phyloP scores from a whole-genome alignment of 2,888 invertebrate species.

The Cataglyphis cursor region DNA sequence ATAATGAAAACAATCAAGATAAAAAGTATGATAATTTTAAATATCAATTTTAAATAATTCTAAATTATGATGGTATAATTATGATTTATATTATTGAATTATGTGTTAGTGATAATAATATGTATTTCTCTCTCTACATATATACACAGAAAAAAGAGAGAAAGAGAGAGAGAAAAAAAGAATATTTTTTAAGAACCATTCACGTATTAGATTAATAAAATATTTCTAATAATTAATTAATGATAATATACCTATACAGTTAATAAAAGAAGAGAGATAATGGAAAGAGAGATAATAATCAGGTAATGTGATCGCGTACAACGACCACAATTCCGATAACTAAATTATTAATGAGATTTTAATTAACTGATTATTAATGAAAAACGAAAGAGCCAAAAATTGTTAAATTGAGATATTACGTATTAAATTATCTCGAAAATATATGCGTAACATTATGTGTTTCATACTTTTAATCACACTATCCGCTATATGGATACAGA shows the following conservation, averaged over 20 bases:
- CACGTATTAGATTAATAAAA: background rate
- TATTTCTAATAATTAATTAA: constrained; percentile 7
- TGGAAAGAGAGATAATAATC: constrained; percentile 15
- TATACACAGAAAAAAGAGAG: background rate
- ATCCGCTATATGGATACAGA: background rate
- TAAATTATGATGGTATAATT: background rate
- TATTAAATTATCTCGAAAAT: constrained; percentile 9
- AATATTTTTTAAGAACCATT: background rate
- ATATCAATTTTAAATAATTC: background rate
- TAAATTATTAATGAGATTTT: constrained; percentile 24
- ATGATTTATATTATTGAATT: background rate
- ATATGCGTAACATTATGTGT: background rate
- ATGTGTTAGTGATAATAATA: background rate
- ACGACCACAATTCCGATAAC: background rate
- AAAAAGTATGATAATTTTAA: background rate
- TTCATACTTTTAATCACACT: background rate
- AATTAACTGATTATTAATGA: constrained; percentile 29
- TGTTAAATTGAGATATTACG: background rate
- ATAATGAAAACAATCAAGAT: background rate
- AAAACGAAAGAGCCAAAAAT: constrained; percentile 2
- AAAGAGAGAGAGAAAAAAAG: background rate
- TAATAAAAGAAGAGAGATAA: background rate
- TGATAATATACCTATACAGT: constrained; percentile 4
- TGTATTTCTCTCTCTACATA: background rate
- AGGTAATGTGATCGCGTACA: background rate